These are phyloP conservation scores for Danio choprae DNA, from an alignment of 2,797 vertebrate species.

Conservation along the genomic window DNA sequence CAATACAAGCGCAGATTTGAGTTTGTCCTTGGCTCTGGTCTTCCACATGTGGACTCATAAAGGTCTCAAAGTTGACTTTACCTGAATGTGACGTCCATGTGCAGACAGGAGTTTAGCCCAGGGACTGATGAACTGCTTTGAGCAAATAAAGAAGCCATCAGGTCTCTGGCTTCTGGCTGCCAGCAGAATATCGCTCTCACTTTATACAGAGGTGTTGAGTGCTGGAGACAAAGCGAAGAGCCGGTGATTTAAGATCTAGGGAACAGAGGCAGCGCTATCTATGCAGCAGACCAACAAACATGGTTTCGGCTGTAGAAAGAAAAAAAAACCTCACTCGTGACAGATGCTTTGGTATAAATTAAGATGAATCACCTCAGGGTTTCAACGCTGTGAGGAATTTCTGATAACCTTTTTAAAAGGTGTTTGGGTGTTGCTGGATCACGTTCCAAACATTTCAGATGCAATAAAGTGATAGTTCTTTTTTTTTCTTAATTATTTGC, in stretches of 20 bases:
- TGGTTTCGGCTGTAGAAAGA: background rate
- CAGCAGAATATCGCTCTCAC: conserved; percentile 46
- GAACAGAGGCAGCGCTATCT: conserved; percentile 40
- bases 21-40: background rate
- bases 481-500: no score
- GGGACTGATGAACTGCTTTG: conserved; percentile 50
- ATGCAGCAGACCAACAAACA: conserved; percentile 14
- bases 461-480: no score
- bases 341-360: conserved; percentile 12
- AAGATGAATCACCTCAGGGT: conserved; percentile 30
- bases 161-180: conserved; percentile 40
- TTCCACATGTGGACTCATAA: conserved; percentile 14
- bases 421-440: conserved; percentile 6
- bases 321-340: background rate
- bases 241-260: conserved; percentile 48
- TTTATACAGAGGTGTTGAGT: conserved; percentile 63
- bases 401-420: conserved; percentile 2
- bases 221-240: conserved; percentile 57
- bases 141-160: conserved; percentile 56
- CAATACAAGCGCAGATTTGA: conserved; percentile 17
- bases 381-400: conserved; percentile 21
- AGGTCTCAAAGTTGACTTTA: conserved; percentile 38
- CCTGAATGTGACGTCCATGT: conserved; percentile 36
- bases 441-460: background rate
- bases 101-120: conserved; percentile 47